Evolutionary conservation across 1,140 invertebrate genomes (phyloP).

Genomic region (Zaprionus davidi): DNA sequence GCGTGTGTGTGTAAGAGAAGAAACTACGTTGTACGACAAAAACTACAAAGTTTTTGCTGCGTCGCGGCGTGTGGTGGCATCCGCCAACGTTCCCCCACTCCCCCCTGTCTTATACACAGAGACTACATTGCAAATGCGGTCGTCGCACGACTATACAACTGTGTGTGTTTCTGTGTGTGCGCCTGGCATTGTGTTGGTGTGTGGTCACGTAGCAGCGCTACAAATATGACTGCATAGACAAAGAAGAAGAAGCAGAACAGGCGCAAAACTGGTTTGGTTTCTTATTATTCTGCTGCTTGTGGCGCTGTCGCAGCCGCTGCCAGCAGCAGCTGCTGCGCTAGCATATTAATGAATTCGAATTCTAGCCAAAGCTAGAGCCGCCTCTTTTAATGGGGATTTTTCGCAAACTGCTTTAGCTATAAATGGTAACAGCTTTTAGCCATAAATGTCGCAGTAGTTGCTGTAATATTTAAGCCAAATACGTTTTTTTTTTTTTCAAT

Average conservation of each 20-base stretch:
- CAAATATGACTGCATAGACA: constrained; percentile 62
- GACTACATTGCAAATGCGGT: constrained; percentile 61
- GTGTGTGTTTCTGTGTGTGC: constrained; percentile 16
- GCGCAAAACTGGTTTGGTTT: constrained; percentile 62
- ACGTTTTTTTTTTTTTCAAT: constrained; percentile 28
- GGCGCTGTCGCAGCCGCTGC: constrained; percentile 26
- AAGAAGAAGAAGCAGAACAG: constrained; percentile 18
- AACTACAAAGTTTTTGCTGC: constrained; percentile 67
- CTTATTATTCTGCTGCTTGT: constrained; percentile 12
- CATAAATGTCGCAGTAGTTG: constrained; percentile 48
- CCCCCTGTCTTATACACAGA: constrained; percentile 3
- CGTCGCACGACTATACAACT: constrained; percentile 46
- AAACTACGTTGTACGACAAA: constrained; percentile 62
- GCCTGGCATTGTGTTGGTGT: constrained; percentile 33
- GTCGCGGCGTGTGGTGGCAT: constrained; percentile 72
- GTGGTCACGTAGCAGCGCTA: constrained; percentile 72
- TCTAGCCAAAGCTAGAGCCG: constrained; percentile 53
- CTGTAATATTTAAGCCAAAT: constrained; percentile 52
- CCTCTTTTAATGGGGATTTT: constrained; percentile 64
- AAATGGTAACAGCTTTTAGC: constrained; percentile 53
- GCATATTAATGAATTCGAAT: constrained; percentile 63
- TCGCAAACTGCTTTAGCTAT: constrained; percentile 43
- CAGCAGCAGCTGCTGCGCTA: constrained; percentile 20
- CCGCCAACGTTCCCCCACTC: constrained; percentile 29
- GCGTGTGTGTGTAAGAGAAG: constrained; percentile 27